Evolutionary conservation across 1,140 invertebrate genomes (phyloP), one percentile per base, ranked within the genome.

Genomic region (Meloidogyne hapla): DNA sequence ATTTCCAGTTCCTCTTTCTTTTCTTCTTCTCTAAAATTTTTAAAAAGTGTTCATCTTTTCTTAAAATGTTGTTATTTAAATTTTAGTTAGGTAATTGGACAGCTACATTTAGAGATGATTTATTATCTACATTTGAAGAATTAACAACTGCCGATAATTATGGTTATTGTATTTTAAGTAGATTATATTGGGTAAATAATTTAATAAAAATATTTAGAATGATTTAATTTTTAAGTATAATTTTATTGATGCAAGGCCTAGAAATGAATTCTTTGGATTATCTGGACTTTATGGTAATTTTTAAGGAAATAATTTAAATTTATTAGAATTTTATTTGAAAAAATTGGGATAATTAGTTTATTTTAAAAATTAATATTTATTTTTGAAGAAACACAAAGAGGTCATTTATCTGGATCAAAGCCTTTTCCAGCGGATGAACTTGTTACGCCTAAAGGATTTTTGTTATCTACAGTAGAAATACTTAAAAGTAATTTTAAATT

Each of bases 11-110:
- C n/a, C n/a, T n/a, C n/a, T n/a, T n/a, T n/a, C n/a, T n/a, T n/a
- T n/a, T n/a, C n/a, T n/a, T n/a, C n/a, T n/a, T n/a, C n/a, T n/a
- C n/a, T n/a, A n/a, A n/a, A n/a, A n/a, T n/a, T n/a, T n/a, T n/a
- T n/a, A n/a, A n/a, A n/a, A n/a, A n/a, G n/a, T n/a, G 13, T 4
- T 15, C 13, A 2, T 2, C 1, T 56, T n/a, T 8, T n/a, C n/a
- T 38, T 6, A 25, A 33, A 33, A 38, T 21, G 15, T 18, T 21
- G 23, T 5, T 21, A 25, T 8, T 33, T 12, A 10, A 1, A 26
- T 77, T 79, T 80, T 80, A 79, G 78, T 64, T 63, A 28, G 79
- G 79, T 38, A 82, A 80, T 33, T 80, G 79, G 79, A 77, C 67
- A 26, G 80, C 79, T 10, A 25, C 13, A 40, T 82, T 82, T 21